A percentile compares a stretch with the other conserved stretches of the same genome.
phyloP scores from a whole-genome alignment of 2,113 vertebrate species.

The Sorex araneus region DNA sequence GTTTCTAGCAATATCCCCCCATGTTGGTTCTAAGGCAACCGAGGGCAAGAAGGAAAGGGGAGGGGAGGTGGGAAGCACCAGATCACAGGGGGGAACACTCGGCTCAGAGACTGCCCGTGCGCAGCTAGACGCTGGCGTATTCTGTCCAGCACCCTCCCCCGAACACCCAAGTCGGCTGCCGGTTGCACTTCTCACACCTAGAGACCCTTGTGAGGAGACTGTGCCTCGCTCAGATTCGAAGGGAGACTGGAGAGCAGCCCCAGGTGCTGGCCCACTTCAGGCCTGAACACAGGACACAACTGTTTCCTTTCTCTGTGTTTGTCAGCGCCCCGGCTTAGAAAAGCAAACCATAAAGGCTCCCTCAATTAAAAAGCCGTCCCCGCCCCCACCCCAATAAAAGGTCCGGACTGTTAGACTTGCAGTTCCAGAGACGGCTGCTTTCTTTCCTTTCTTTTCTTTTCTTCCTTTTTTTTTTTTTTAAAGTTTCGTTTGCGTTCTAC shows the following conservation, averaged over 20 bases:
- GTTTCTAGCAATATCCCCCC: background rate
- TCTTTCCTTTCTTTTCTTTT: conserved; percentile 60
- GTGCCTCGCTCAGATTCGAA: conserved; percentile 33
- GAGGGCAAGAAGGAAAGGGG: background rate
- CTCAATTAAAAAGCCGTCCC: conserved; percentile 67
- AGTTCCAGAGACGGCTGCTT: conserved; percentile 29
- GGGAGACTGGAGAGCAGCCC: background rate
- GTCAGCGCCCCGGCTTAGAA: conserved; percentile 84
- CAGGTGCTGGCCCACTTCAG: conserved; percentile 69
- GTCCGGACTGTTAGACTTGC: conserved; percentile 69
- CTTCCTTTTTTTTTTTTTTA: conserved; percentile 41
- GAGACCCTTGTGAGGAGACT: background rate
- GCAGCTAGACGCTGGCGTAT: background rate
- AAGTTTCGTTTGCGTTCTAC: conserved; percentile 84
- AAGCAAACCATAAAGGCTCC: conserved; percentile 77
- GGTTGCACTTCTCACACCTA: conserved; percentile 41
- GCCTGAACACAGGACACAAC: conserved; percentile 68
- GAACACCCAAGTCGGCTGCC: background rate
- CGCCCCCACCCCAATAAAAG: conserved; percentile 69
- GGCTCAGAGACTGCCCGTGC: background rate
- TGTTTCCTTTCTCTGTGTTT: conserved; percentile 74
- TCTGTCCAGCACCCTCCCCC: conserved; percentile 22
- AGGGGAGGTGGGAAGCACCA: background rate
- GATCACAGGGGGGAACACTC: background rate
- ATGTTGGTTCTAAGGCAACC: background rate